Evolutionary conservation across 1,140 invertebrate genomes (phyloP).

Genomic region (Pseudobourletiella spinata): DNA sequence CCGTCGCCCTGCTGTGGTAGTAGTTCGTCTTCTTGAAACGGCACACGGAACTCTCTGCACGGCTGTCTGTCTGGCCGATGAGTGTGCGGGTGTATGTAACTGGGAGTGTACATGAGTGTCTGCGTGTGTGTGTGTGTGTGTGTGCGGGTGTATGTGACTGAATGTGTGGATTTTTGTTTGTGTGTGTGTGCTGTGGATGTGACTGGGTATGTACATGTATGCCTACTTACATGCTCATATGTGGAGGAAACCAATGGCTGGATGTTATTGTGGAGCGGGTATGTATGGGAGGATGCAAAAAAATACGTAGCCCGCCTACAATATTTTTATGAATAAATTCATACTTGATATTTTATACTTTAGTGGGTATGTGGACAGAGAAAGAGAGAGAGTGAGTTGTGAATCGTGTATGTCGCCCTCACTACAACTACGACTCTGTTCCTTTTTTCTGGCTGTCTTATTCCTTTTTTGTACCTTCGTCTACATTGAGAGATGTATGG

Average conservation of each 20-base stretch:
- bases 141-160: not conserved
- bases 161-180: not conserved
- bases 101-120: not conserved
- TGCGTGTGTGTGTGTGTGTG: not conserved
- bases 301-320: not conserved
- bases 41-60: not conserved
- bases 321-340: slow-evolving; percentile 8
- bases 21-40: not conserved
- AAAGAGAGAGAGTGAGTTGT: not conserved
- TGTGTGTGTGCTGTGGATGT: not conserved
- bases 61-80: not conserved
- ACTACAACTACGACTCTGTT: not conserved
- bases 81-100: too few relatives aligned
- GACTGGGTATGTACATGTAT: not conserved
- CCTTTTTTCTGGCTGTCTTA: not conserved
- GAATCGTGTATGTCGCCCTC: not conserved
- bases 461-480: not conserved
- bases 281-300: not conserved
- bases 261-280: not conserved
- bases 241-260: too few relatives aligned
- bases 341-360: not conserved
- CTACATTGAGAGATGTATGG: not conserved
- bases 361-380: not conserved
- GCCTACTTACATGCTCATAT: not conserved
- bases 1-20: too few relatives aligned